phyloP scores from a whole-genome alignment of 2,797 vertebrate genomes.

The Tokudaia tokunoshimensis region DNA sequence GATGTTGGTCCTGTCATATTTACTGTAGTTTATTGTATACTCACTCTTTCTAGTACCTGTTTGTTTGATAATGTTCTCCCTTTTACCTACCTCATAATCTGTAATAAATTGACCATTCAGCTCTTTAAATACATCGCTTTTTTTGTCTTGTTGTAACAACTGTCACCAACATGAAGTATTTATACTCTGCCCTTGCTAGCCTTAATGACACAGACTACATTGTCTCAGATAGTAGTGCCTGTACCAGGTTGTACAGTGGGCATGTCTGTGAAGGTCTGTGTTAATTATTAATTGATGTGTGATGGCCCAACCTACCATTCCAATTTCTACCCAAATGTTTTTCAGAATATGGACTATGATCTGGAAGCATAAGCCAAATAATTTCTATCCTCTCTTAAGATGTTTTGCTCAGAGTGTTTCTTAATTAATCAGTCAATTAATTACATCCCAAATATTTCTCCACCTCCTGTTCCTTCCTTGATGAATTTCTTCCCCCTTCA shows the following conservation, averaged over 20 bases:
- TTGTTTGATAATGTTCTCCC: not conserved
- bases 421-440: no score
- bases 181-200: not conserved
- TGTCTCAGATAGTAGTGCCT: not conserved
- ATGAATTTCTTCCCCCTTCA: no score
- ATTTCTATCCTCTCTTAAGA: not conserved
- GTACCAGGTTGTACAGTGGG: not conserved
- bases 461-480: no score
- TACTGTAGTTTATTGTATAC: not conserved
- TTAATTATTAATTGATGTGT: not conserved
- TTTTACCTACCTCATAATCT: not conserved
- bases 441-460: no score
- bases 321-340: accelerated
- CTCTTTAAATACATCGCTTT: not conserved
- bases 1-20: not conserved
- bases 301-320: not conserved
- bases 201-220: not conserved
- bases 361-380: not conserved
- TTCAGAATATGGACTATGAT: no score
- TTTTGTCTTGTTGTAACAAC: not conserved
- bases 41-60: not conserved
- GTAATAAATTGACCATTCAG: not conserved
- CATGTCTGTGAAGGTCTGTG: not conserved
- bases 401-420: not conserved
- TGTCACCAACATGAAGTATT: not conserved